phyloP scores from a whole-genome alignment of 1,140 invertebrate genomes.

The Portunus trituberculatus region DNA sequence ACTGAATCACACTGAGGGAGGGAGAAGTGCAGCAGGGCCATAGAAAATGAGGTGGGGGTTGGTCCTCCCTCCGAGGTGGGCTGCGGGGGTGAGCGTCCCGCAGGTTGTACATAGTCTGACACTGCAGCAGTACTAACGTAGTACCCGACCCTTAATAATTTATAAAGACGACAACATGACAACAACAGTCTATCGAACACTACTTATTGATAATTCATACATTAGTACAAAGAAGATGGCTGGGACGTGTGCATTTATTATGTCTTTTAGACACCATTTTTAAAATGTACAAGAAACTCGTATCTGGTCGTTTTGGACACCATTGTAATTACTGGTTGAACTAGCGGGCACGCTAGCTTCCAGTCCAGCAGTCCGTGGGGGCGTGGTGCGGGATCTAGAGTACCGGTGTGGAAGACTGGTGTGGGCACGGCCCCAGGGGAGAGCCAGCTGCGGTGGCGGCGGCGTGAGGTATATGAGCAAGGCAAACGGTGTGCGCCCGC shows the following conservation, averaged over 20 bases:
- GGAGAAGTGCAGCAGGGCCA: constrained; percentile 58
- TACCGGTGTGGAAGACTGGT: constrained; percentile 69
- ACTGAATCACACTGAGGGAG: constrained; percentile 55
- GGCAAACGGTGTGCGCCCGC: constrained; percentile 70
- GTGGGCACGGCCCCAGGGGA: constrained; percentile 65
- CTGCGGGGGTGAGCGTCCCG: constrained; percentile 62
- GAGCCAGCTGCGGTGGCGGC: constrained; percentile 57
- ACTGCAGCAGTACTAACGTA: constrained; percentile 70
- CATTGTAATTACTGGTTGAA: constrained; percentile 59
- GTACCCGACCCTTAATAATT: constrained; percentile 74
- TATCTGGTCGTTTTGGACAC: constrained; percentile 73
- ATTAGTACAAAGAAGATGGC: constrained; percentile 75
- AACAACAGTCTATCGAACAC: constrained; percentile 74
- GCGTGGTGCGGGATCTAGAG: constrained; percentile 35
- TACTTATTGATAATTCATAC: constrained; percentile 76
- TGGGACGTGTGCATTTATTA: constrained; percentile 75
- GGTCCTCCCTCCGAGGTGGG: constrained; percentile 50
- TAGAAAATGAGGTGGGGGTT: constrained; percentile 66
- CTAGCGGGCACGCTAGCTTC: constrained; percentile 14
- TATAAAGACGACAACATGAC: constrained; percentile 76
- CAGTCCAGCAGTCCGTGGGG: constrained; percentile 48
- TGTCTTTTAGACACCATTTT: constrained; percentile 73
- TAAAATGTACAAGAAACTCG: constrained; percentile 73
- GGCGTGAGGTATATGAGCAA: constrained; percentile 74
- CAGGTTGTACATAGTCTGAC: constrained; percentile 66